Evolutionary conservation across 2,113 vertebrate species (phyloP), one percentile per base, ranked within the genome.

Genomic region (Bungarus multicinctus): DNA sequence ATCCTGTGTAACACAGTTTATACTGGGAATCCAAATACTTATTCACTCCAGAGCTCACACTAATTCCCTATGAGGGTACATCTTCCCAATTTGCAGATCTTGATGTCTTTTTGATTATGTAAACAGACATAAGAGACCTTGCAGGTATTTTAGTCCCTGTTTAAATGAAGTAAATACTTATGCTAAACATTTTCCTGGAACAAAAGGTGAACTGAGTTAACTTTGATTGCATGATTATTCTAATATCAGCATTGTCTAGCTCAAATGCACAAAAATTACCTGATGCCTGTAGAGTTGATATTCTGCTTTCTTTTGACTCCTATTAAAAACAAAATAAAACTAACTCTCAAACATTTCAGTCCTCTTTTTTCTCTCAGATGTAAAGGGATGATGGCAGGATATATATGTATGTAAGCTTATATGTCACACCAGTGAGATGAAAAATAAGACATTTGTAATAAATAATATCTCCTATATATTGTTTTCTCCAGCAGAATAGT

Each of bases 331-430:
- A 87, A 58, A 16, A 22, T 81, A 81, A 34, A 34, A 34, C 47
- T 52, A 85, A 50, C 27, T 87, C 54, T 58, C 22, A 53, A 95
- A 89, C 85, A 81, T 90, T 52, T 91, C 87, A 22, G 64, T 69
- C 90, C 54, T 34, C 7, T 0, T 93, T 90, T 69, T 64, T 50
- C 64, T 55, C 50, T 93, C 92, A 92, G 85, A 39, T 90, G 85
- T 89, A 58, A 96, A 95, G 52, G 93, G 93, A 89, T 81, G 58
- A 91, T 93, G 93, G 93, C 11, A 93, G 95, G 94, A 92, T 94
- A 88, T n/a, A 0, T 64, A 74, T 0, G 5, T 74, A 89, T 55
- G 34, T 92, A 93, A 92, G 96, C 95, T 45, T 88, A 12, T 88
- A 54, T 90, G 90, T 93, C 47, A 88, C 0, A 1, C 58, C 27